A percentile compares a stretch with the other conserved stretches of the same genome.
These are phyloP conservation scores for Rhyacichthys aspro DNA, from an alignment of 2,797 vertebrate species.

Conservation along the genomic window DNA sequence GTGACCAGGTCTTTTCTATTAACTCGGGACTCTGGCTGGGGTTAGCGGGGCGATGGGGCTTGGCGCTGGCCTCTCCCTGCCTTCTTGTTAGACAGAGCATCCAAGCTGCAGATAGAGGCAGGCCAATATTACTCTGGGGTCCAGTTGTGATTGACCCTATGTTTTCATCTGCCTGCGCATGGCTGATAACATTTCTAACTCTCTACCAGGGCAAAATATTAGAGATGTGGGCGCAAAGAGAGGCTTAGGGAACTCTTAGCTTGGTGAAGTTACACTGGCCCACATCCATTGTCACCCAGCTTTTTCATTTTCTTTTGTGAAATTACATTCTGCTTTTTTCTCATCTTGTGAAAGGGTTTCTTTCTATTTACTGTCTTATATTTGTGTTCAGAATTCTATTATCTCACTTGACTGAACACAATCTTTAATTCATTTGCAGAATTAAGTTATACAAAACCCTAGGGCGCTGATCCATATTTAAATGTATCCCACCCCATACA, in stretches of 20 bases:
- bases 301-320: constrained; percentile 43
- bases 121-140: constrained; percentile 65
- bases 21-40: constrained; percentile 66
- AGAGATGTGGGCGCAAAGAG: constrained; percentile 35
- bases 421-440: constrained; percentile 53
- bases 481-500: constrained; percentile 26
- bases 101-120: constrained; percentile 56
- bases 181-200: constrained; percentile 68
- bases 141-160: constrained; percentile 71
- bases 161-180: constrained; percentile 73
- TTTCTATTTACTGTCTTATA: constrained; percentile 38
- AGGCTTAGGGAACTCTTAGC: constrained; percentile 44
- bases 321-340: constrained; percentile 24
- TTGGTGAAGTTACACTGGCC: constrained; percentile 30
- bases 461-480: constrained; percentile 21
- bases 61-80: constrained; percentile 48
- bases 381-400: constrained; percentile 47
- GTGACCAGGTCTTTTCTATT: constrained; percentile 82
- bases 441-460: constrained; percentile 39
- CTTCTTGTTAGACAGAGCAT: constrained; percentile 52
- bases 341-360: constrained; percentile 9
- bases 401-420: constrained; percentile 45
- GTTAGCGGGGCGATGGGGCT: constrained; percentile 53
- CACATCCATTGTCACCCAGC: constrained; percentile 13
- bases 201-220: constrained; percentile 47